Conservation (phyloP, 2,888 invertebrate species). For the Ommatoiulus sabulosus region DNA sequence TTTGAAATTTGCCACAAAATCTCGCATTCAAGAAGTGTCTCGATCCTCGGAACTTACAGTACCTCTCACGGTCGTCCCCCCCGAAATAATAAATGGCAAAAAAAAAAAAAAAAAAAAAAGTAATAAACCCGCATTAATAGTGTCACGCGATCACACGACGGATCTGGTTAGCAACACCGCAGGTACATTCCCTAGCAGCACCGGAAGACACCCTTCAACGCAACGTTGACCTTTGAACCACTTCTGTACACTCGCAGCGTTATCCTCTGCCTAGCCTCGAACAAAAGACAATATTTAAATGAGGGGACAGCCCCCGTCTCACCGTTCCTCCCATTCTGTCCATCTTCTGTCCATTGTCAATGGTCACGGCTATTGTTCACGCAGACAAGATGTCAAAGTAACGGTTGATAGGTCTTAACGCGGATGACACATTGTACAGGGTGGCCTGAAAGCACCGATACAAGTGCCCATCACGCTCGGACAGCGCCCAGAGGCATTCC, state of each 20-base stretch:
- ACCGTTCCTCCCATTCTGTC: neutral
- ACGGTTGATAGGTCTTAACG: conserved; percentile 1
- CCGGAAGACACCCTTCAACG: conserved; percentile 28
- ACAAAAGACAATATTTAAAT: neutral
- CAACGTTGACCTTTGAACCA: neutral
- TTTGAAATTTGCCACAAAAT: neutral
- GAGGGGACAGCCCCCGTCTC: neutral
- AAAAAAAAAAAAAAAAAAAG: neutral
- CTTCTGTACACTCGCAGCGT: neutral
- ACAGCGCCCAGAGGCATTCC: neutral
- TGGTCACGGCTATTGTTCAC: neutral
- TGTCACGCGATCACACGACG: neutral
- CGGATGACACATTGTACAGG: conserved; percentile 22
- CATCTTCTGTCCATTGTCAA: neutral
- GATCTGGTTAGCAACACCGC: neutral
- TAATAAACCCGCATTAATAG: neutral
- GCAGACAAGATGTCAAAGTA: conserved; percentile 10
- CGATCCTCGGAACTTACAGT: neutral
- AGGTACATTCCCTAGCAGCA: neutral
- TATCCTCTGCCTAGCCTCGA: neutral
- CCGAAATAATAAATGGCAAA: neutral
- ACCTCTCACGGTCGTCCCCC: neutral
- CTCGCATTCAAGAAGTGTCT: neutral
- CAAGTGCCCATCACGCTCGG: neutral
- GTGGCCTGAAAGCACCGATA: neutral